phyloP scores from a whole-genome alignment of 2,888 invertebrate genomes.

The Muscina levida region DNA sequence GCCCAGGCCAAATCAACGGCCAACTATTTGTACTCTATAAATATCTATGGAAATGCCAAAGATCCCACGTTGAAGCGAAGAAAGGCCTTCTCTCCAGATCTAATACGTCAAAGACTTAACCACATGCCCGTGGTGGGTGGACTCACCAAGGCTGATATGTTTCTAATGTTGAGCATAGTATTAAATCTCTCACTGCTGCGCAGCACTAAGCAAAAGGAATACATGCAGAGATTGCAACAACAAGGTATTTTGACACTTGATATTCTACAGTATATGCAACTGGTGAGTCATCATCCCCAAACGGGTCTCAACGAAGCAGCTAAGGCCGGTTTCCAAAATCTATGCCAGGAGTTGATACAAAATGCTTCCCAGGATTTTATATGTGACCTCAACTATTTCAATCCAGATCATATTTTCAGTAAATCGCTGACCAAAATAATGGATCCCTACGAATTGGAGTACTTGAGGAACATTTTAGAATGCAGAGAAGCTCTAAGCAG shows the following conservation, averaged over 20 bases:
- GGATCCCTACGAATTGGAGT: conserved; percentile 54
- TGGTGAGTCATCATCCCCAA: conserved; percentile 24
- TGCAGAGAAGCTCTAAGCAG: not conserved
- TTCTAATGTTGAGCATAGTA: conserved; percentile 48
- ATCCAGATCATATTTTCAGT: conserved; percentile 43
- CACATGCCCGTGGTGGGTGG: conserved; percentile 39
- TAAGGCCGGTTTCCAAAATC: not conserved
- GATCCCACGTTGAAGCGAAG: conserved; percentile 40
- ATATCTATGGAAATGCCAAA: conserved; percentile 11
- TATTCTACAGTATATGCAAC: conserved; percentile 37
- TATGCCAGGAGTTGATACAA: not conserved
- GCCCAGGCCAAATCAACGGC: conserved; percentile 45
- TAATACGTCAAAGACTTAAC: conserved; percentile 4
- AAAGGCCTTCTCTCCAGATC: not conserved
- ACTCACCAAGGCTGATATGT: conserved; percentile 17
- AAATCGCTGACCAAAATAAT: conserved; percentile 5
- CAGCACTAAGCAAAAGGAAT: not conserved
- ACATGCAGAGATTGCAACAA: conserved; percentile 28
- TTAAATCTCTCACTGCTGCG: conserved; percentile 33
- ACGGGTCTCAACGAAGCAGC: conserved; percentile 13
- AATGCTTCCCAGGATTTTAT: no score
- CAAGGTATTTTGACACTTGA: conserved; percentile 14
- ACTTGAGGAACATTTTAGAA: conserved; percentile 43
- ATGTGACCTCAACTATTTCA: conserved; percentile 12
- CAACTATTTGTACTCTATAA: conserved; percentile 48